Percentiles rank a stretch among this genome's conserved stretches.
Evolutionary conservation across 2,113 vertebrate species (phyloP).

Genomic region (Apodemus speciosus): DNA sequence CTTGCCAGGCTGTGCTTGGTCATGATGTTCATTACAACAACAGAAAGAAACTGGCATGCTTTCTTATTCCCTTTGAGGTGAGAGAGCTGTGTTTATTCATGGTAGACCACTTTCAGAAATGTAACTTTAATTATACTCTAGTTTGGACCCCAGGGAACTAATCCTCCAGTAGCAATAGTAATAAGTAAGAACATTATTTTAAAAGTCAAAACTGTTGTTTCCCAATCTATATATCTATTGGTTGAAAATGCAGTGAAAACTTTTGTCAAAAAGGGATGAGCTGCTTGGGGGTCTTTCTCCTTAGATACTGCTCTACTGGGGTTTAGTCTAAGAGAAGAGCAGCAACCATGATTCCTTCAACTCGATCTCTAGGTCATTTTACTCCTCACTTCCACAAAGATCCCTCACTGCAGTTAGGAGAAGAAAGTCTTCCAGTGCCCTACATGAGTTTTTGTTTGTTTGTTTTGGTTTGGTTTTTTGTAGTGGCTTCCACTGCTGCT

Average conservation of each 20-base stretch:
- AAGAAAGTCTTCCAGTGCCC: background rate
- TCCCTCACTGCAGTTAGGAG: background rate
- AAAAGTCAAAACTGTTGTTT: background rate
- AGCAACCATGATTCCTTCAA: background rate
- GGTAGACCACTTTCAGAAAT: background rate
- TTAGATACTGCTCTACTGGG: background rate
- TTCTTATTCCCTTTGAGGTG: background rate
- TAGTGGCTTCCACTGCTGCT: background rate
- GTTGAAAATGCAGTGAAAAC: background rate
- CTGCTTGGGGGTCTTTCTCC: background rate
- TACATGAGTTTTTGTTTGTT: background rate
- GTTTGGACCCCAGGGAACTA: background rate
- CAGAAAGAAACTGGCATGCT: background rate
- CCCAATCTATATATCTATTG: background rate
- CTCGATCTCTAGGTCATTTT: background rate
- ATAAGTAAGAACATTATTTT: background rate
- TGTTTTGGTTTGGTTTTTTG: background rate
- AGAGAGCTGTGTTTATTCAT: background rate
- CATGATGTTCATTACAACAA: background rate
- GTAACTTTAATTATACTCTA: background rate
- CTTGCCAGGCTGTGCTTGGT: background rate
- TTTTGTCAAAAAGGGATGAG: background rate
- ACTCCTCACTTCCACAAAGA: background rate
- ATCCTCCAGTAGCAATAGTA: background rate
- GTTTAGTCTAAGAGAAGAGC: background rate